These are phyloP conservation scores for Agelastica alni DNA, from an alignment of 2,888 invertebrate species.

Conservation along the genomic window DNA sequence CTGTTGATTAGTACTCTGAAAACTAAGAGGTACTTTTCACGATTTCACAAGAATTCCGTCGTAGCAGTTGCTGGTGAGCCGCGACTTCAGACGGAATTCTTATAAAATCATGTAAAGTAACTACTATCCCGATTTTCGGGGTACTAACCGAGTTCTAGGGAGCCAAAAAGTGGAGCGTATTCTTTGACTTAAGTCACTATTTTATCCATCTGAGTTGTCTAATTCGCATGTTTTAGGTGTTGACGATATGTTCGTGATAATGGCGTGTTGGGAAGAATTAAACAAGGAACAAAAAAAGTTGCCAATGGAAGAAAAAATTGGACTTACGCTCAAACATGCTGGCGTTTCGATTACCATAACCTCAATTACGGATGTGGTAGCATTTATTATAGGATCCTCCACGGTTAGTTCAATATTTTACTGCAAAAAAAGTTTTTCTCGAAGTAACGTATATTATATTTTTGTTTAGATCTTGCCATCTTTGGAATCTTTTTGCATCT, in stretches of 20 bases:
- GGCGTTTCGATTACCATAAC: slow-evolving; percentile 85
- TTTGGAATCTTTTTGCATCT: slow-evolving; percentile 80
- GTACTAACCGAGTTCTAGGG: too few relatives aligned
- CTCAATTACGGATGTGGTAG: slow-evolving; percentile 80
- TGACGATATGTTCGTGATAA: slow-evolving; percentile 86
- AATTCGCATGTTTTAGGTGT: slow-evolving; percentile 67
- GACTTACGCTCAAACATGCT: slow-evolving; percentile 74
- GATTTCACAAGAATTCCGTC: too few relatives aligned
- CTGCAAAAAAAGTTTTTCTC: neutral
- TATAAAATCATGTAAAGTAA: too few relatives aligned
- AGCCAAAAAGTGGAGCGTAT: too few relatives aligned
- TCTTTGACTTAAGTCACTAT: too few relatives aligned
- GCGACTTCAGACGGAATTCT: too few relatives aligned
- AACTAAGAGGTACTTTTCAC: too few relatives aligned
- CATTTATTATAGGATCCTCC: slow-evolving; percentile 77
- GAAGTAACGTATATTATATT: too few relatives aligned
- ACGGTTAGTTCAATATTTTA: slow-evolving; percentile 63
- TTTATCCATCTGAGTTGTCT: too few relatives aligned
- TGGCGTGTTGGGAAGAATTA: slow-evolving; percentile 75
- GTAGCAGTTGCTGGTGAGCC: too few relatives aligned
- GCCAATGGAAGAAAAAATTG: slow-evolving; percentile 68
- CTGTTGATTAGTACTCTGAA: too few relatives aligned
- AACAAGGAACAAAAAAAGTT: slow-evolving; percentile 60
- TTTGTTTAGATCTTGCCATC: slow-evolving; percentile 72
- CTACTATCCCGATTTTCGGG: too few relatives aligned